Evolutionary conservation across 2,797 vertebrate species (phyloP).

Genomic region (Sebastes hopkinsi): DNA sequence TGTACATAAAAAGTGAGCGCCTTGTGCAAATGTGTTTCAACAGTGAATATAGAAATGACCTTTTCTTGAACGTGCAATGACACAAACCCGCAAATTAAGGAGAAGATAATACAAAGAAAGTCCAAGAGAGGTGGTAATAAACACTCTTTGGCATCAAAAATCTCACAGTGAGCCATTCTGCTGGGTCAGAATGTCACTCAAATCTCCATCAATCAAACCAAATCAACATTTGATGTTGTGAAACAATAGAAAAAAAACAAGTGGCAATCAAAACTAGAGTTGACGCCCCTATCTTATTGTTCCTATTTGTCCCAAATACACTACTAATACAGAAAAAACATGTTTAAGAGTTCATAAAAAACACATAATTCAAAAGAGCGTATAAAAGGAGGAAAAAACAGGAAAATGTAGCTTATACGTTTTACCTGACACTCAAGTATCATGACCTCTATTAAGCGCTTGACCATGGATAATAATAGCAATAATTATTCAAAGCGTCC

Average conservation of each 20-base stretch:
- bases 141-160: slow-evolving; percentile 81
- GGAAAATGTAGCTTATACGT: slow-evolving; percentile 26
- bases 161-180: slow-evolving; percentile 51
- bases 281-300: neutral
- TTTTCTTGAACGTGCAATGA: slow-evolving; percentile 33
- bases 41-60: slow-evolving; percentile 49
- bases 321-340: slow-evolving; percentile 25
- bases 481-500: slow-evolving; percentile 24
- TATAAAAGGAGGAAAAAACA: slow-evolving; percentile 19
- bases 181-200: slow-evolving; percentile 49
- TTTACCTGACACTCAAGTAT: slow-evolving; percentile 27
- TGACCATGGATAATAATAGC: slow-evolving; percentile 22
- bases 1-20: slow-evolving; percentile 68
- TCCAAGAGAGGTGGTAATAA: slow-evolving; percentile 52
- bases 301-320: slow-evolving; percentile 7
- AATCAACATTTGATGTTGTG: slow-evolving; percentile 12
- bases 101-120: slow-evolving; percentile 24
- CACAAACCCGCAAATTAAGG: slow-evolving; percentile 37
- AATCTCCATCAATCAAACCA: slow-evolving; percentile 37
- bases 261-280: neutral
- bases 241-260: slow-evolving; percentile 9
- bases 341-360: slow-evolving; percentile 41
- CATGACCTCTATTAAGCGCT: slow-evolving; percentile 36
- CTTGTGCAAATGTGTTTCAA: slow-evolving; percentile 72
- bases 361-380: slow-evolving; percentile 25